Conservation (phyloP, 53 echinoderm and acorn worm genomes). For the Stichopus horrens region DNA sequence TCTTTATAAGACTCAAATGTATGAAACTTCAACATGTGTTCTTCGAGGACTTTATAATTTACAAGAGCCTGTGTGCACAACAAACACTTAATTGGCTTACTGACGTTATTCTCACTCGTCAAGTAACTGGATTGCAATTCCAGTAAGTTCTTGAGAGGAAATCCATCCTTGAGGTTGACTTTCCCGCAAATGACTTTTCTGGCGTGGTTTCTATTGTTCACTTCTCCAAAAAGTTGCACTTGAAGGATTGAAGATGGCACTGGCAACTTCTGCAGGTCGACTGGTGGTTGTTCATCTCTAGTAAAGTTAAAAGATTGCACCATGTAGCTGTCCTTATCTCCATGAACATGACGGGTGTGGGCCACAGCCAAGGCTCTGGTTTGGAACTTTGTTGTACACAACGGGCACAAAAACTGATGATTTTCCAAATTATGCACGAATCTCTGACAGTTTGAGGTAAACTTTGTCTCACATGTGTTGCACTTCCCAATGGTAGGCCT, state of each 20-base stretch:
- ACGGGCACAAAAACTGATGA: conserved; percentile 16
- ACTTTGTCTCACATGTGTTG: background rate
- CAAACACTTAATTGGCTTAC: background rate
- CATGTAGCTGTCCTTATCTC: background rate
- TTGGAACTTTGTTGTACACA: background rate
- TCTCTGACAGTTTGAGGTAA: background rate
- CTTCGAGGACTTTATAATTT: background rate
- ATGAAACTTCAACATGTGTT: conserved; percentile 13
- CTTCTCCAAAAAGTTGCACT: background rate
- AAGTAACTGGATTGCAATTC: background rate
- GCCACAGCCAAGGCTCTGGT: background rate
- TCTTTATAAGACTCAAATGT: background rate
- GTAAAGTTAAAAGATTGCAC: background rate
- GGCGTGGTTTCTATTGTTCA: background rate
- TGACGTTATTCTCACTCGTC: background rate
- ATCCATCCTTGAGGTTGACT: background rate
- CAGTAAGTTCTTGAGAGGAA: background rate
- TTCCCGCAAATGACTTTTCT: background rate
- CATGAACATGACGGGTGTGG: background rate
- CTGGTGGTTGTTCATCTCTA: conserved; percentile 1
- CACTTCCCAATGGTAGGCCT: background rate
- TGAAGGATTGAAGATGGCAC: background rate
- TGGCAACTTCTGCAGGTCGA: background rate
- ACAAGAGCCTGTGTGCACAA: background rate
- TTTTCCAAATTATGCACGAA: conserved; percentile 4